These are phyloP conservation scores for Chrysaora quinquecirrha DNA, from an alignment of 30 jellyfish, hydroid and myxozoan genomes.

Conservation along the genomic window DNA sequence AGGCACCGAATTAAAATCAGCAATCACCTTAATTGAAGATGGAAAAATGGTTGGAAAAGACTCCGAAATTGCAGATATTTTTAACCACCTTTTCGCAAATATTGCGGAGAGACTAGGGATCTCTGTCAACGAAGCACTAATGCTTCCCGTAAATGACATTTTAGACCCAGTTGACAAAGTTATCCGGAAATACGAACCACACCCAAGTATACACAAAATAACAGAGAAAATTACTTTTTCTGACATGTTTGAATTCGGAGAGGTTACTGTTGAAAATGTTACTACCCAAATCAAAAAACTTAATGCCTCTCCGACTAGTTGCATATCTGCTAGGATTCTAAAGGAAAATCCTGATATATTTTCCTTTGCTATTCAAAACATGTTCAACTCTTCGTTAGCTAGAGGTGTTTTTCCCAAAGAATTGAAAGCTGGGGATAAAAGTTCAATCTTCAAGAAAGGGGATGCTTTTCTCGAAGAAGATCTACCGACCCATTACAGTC, in stretches of 20 bases:
- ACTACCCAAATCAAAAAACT: too few relatives aligned
- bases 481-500: too few relatives aligned
- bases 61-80: too few relatives aligned
- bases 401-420: not conserved
- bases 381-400: conserved; percentile 24
- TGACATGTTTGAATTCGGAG: conserved; percentile 13
- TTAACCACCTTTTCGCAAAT: conserved; percentile 24
- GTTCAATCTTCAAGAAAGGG: too few relatives aligned
- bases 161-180: conserved; percentile 50
- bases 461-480: conserved; percentile 29
- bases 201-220: conserved; percentile 23
- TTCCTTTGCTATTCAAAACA: not conserved
- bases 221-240: conserved; percentile 8
- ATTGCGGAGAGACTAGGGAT: conserved; percentile 22
- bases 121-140: not conserved
- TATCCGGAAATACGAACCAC: conserved; percentile 6
- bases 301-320: conserved; percentile 11
- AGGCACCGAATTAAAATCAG: too few relatives aligned
- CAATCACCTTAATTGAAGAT: too few relatives aligned
- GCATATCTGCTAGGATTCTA: conserved; percentile 14
- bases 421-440: conserved; percentile 13
- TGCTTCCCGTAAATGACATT: conserved; percentile 2
- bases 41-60: too few relatives aligned
- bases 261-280: too few relatives aligned
- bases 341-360: conserved; percentile 16